Evolutionary conservation across 2,888 invertebrate species (phyloP).

Genomic region (Empis stercorea): DNA sequence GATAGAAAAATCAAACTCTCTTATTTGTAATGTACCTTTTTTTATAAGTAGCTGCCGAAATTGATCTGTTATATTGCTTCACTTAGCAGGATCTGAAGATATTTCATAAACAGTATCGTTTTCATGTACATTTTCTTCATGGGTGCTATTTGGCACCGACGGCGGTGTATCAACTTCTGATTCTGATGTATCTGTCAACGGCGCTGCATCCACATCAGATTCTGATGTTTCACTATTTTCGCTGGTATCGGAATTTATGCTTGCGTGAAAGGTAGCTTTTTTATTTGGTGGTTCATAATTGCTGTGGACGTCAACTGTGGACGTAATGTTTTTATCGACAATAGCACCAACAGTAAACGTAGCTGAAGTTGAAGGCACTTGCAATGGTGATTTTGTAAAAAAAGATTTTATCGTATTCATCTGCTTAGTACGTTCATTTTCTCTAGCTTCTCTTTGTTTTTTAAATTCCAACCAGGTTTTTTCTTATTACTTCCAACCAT

Average conservation of each 20-base stretch:
- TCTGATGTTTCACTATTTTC: background rate
- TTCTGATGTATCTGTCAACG: background rate
- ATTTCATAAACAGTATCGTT: conserved; percentile 1
- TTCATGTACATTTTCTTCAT: background rate
- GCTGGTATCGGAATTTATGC: conserved; percentile 1
- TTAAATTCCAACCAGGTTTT: conserved; percentile 1
- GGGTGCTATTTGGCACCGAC: background rate
- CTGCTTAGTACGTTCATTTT: conserved; percentile 1
- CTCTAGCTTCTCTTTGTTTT: background rate
- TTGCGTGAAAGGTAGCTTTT: background rate
- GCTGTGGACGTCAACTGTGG: background rate
- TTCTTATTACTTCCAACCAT: background rate
- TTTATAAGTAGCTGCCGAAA: background rate
- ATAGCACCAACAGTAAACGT: background rate
- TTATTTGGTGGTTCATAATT: conserved; percentile 1
- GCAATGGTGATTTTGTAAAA: background rate
- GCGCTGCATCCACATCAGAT: background rate
- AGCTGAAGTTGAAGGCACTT: conserved; percentile 1
- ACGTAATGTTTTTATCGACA: background rate
- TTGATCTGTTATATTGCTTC: background rate
- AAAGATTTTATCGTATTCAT: background rate
- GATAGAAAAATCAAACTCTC: background rate
- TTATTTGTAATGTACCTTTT: conserved; percentile 1
- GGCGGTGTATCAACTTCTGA: background rate
- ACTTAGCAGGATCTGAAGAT: background rate